phyloP scores from a whole-genome alignment of 1,140 invertebrate species.

The Callitettix versicolor region DNA sequence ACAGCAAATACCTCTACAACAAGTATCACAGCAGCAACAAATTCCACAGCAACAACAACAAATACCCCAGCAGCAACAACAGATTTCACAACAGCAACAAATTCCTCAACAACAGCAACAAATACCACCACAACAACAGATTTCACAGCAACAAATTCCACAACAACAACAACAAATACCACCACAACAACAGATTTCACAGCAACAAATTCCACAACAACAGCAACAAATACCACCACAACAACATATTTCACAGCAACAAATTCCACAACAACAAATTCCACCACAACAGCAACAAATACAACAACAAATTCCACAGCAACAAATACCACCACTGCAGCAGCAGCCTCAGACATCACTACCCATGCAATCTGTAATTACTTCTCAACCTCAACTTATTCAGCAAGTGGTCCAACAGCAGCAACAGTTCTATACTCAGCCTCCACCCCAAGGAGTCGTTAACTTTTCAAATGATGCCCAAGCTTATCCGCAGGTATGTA shows the following conservation, averaged over 20 bases:
- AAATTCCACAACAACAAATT: slow-evolving; percentile 2
- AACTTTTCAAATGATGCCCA: too few species aligned
- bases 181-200: slow-evolving; percentile 17
- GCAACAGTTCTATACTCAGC: too few species aligned
- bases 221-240: slow-evolving; percentile 1
- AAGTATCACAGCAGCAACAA: background rate
- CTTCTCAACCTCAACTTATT: slow-evolving; percentile 1
- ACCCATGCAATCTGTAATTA: background rate
- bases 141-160: slow-evolving; percentile 6
- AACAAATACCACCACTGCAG: slow-evolving; percentile 21
- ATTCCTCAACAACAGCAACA: slow-evolving; percentile 9
- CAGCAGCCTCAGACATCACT: background rate
- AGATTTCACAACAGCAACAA: slow-evolving; percentile 18
- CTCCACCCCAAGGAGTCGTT: too few species aligned
- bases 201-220: slow-evolving; percentile 15
- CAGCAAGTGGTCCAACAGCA: background rate
- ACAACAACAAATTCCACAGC: slow-evolving; percentile 18
- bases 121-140: slow-evolving; percentile 4
- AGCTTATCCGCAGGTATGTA: too few species aligned
- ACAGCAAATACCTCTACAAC: background rate
- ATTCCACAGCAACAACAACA: slow-evolving; percentile 3
- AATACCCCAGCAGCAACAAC: slow-evolving; percentile 4
- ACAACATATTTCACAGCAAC: background rate
- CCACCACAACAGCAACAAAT: slow-evolving; percentile 16
- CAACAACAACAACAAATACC: slow-evolving; percentile 15